These are phyloP conservation scores for Danio aesculapii DNA, from an alignment of 2,797 vertebrate genomes.

Conservation along the genomic window DNA sequence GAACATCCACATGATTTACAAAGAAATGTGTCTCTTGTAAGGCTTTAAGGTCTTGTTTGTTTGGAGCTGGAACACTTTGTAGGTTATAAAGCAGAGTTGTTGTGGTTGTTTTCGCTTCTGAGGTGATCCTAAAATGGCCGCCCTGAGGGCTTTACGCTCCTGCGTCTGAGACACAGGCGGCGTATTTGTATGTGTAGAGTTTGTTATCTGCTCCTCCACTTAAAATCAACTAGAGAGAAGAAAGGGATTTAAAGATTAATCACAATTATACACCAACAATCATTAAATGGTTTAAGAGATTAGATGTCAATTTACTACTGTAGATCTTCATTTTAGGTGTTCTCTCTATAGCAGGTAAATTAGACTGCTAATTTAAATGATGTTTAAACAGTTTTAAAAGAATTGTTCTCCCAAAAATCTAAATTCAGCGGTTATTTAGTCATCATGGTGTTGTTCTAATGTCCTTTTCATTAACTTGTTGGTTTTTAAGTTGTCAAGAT, in stretches of 20 bases:
- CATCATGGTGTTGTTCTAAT: too few relatives aligned
- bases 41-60: background rate
- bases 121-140: background rate
- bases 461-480: too few relatives aligned
- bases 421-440: too few relatives aligned
- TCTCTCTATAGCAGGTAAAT: too few relatives aligned
- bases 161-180: slow-evolving; percentile 82
- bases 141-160: slow-evolving; percentile 79
- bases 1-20: background rate
- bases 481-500: too few relatives aligned
- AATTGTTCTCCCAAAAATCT: too few relatives aligned
- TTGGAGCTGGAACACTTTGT: too few relatives aligned
- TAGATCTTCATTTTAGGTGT: too few relatives aligned
- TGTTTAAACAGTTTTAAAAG: too few relatives aligned
- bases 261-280: background rate
- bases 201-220: slow-evolving; percentile 98
- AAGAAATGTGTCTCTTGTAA: background rate
- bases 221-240: slow-evolving; percentile 84
- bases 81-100: background rate
- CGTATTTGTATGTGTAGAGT: slow-evolving; percentile 92
- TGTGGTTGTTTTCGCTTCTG: slow-evolving; percentile 1
- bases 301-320: too few relatives aligned
- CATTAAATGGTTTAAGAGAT: too few relatives aligned
- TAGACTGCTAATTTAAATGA: too few relatives aligned
- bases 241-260: background rate